Percentiles rank a stretch among this genome's conserved stretches.
phyloP scores from a whole-genome alignment of 2,888 invertebrate species.

The Hylaea fasciaria region DNA sequence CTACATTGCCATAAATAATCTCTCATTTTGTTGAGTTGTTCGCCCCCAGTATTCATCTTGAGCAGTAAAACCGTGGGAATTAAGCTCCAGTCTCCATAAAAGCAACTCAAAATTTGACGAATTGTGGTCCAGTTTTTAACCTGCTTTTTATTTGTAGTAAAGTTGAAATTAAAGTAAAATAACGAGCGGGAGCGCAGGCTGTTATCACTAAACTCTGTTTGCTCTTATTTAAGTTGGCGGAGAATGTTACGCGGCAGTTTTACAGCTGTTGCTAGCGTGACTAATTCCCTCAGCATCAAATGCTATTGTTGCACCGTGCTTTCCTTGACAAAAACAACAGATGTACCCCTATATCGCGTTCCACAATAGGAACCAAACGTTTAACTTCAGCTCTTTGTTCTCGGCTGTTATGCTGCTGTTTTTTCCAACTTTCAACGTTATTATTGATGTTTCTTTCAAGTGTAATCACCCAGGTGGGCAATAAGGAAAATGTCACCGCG shows the following conservation, averaged over 20 bases:
- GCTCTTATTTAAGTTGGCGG: constrained; percentile 38
- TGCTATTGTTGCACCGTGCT: constrained; percentile 49
- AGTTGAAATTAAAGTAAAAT: constrained; percentile 39
- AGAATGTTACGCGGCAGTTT: constrained; percentile 39
- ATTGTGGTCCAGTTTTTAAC: constrained; percentile 43
- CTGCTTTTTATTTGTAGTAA: constrained; percentile 38
- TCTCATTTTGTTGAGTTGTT: constrained; percentile 36
- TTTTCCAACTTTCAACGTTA: constrained; percentile 44
- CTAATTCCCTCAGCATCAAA: constrained; percentile 51
- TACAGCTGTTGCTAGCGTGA: constrained; percentile 48
- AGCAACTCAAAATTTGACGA: constrained; percentile 40
- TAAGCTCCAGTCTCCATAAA: constrained; percentile 38
- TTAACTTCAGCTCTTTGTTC: constrained; percentile 54
- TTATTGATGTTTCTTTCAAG: constrained; percentile 51
- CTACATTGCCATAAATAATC: constrained; percentile 29
- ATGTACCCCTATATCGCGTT: constrained; percentile 50
- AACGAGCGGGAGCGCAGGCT: constrained; percentile 25
- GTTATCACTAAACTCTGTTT: constrained; percentile 41
- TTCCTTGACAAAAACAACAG: constrained; percentile 57
- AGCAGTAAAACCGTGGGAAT: constrained; percentile 38
- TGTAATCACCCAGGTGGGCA: constrained; percentile 42
- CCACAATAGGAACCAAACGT: constrained; percentile 53
- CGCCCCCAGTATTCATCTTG: constrained; percentile 33
- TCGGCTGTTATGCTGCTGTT: constrained; percentile 36
- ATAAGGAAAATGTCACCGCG: constrained; percentile 43